Conservation (phyloP, 2,888 invertebrate species). For the Drosophila fulvimacula region DNA sequence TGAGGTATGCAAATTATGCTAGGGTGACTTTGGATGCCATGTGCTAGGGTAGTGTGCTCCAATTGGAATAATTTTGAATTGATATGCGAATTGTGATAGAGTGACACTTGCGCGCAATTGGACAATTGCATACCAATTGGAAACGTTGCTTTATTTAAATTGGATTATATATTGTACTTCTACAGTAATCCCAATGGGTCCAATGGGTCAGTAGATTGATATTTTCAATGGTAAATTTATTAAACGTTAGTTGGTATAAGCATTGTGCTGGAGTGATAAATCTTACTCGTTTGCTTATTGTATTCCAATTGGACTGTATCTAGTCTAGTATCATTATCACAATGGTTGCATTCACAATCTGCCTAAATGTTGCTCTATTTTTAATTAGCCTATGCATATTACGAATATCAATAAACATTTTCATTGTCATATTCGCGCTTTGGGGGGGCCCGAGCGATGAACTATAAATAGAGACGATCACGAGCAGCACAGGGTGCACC, state of each 20-base stretch:
- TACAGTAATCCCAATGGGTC: too few species aligned
- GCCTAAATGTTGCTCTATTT: neutral
- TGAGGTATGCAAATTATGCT: neutral
- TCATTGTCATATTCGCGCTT: constrained; percentile 40
- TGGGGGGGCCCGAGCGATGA: constrained; percentile 10
- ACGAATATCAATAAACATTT: constrained; percentile 41
- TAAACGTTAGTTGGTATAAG: too few species aligned
- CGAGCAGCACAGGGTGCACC: constrained; percentile 15
- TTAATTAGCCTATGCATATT: constrained; percentile 32
- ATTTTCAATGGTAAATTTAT: too few species aligned
- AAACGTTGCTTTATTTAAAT: too few species aligned
- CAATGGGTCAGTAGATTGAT: too few species aligned
- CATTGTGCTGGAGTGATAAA: too few species aligned
- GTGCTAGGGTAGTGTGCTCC: neutral
- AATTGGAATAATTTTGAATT: neutral
- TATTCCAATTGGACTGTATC: too few species aligned
- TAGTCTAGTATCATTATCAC: constrained; percentile 23
- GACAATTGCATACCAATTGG: too few species aligned
- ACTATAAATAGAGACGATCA: constrained; percentile 56
- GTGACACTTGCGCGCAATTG: neutral
- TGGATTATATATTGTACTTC: too few species aligned
- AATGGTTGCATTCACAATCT: constrained; percentile 5
- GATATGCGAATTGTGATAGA: neutral
- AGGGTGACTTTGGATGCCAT: constrained; percentile 8
- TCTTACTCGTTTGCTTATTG: too few species aligned